These are phyloP conservation scores for Bombus fervidus DNA, from an alignment of 1,140 invertebrate species.

Conservation along the genomic window DNA sequence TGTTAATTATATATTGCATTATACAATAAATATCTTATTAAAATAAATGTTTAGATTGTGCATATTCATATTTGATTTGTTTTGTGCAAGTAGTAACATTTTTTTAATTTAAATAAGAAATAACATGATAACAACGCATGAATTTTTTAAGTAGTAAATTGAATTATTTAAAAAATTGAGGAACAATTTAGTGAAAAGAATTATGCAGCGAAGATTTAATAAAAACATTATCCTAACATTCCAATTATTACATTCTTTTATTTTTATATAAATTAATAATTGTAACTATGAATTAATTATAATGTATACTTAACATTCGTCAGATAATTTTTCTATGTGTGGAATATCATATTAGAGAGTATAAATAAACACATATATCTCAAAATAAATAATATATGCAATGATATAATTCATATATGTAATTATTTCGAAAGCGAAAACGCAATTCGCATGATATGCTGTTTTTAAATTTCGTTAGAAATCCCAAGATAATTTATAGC, in stretches of 20 bases:
- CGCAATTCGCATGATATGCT: neutral
- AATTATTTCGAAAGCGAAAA: conserved; percentile 22
- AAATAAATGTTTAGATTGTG: neutral
- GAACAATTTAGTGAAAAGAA: neutral
- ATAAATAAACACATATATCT: conserved; percentile 12
- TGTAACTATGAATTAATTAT: neutral
- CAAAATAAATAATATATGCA: neutral
- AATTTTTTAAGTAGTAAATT: neutral
- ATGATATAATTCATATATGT: conserved; percentile 3
- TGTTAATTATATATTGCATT: conserved; percentile 2
- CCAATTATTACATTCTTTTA: conserved; percentile 39
- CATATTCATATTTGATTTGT: neutral
- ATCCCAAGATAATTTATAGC: neutral
- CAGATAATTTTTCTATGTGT: conserved; percentile 37
- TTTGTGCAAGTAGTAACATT: no score
- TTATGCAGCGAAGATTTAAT: conserved; percentile 9
- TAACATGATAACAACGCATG: neutral
- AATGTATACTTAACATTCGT: neutral
- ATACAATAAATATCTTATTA: conserved; percentile 7
- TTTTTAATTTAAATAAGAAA: neutral
- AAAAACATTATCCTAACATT: conserved; percentile 21
- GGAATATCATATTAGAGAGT: conserved; percentile 34
- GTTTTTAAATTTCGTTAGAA: neutral
- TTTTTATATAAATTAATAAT: conserved; percentile 25
- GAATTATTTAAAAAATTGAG: neutral